Evolutionary conservation across 2,888 invertebrate species (phyloP).

Genomic region (Tuta absoluta): DNA sequence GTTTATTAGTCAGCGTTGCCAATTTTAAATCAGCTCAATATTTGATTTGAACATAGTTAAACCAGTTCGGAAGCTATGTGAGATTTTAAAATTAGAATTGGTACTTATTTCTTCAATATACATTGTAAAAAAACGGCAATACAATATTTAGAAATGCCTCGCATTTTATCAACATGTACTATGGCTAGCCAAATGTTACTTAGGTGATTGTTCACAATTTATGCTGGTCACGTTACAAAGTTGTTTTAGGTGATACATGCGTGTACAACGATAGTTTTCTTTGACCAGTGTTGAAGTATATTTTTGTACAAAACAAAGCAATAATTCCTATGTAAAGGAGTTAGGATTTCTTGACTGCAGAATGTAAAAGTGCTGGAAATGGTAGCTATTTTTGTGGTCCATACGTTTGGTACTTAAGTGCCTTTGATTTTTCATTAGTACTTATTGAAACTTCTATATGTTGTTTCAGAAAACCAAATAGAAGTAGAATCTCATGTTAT

Average conservation of each 20-base stretch:
- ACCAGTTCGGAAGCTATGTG: background rate
- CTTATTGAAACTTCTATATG: background rate
- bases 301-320: slow-evolving; percentile 21
- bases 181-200: background rate
- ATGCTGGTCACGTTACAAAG: background rate
- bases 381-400: background rate
- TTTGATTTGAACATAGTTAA: background rate
- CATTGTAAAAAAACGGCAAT: background rate
- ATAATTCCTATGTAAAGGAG: background rate
- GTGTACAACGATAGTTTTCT: slow-evolving; percentile 1
- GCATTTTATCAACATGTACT: background rate
- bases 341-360: slow-evolving; percentile 12
- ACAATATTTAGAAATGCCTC: background rate
- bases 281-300: slow-evolving; percentile 23
- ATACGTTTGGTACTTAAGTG: slow-evolving; percentile 12
- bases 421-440: slow-evolving; percentile 19
- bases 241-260: background rate
- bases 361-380: background rate
- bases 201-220: background rate
- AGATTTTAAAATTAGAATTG: background rate
- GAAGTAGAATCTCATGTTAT: slow-evolving; percentile 50
- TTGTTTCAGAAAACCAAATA: slow-evolving; percentile 31
- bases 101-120: background rate
- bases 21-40: background rate
- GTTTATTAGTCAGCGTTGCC: slow-evolving; percentile 9